phyloP scores from a whole-genome alignment of 2,797 vertebrate species.

The Anguilla megastoma region DNA sequence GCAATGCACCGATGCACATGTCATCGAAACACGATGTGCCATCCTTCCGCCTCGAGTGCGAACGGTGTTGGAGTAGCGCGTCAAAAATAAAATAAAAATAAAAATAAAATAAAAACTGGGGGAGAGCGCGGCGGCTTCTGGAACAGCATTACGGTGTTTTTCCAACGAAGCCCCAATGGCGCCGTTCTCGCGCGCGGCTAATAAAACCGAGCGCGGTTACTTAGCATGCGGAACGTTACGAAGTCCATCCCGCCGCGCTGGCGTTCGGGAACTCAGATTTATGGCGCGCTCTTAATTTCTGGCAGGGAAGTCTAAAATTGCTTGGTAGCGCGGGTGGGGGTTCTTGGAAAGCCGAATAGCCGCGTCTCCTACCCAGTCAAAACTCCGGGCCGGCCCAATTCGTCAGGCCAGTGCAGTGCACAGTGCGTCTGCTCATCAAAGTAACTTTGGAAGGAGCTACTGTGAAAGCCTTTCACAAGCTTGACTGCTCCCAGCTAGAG shows the following conservation, averaged over 20 bases:
- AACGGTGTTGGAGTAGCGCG: not conserved
- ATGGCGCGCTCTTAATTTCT: not conserved
- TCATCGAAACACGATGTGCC: not conserved
- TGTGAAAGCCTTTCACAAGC: not conserved
- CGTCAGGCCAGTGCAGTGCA: not conserved
- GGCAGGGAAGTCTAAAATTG: not conserved
- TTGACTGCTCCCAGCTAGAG: not conserved
- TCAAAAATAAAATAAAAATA: not conserved
- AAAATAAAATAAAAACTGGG: not conserved
- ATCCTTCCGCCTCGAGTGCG: not conserved
- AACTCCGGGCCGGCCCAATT: not conserved
- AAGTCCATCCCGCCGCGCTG: not conserved
- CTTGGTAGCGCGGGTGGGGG: not conserved
- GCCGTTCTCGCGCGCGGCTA: not conserved
- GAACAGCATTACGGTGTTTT: not conserved
- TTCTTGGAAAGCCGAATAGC: conserved; percentile 3
- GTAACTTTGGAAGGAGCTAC: not conserved
- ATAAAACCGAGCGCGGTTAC: not conserved
- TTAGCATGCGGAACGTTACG: not conserved
- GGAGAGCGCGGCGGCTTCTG: not conserved
- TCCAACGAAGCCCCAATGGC: not conserved
- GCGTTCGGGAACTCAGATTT: not conserved
- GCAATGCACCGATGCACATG: not conserved
- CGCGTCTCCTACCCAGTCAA: not conserved
- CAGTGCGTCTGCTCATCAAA: not conserved